Base-by-base conservation (phyloP, 2,113 vertebrate species). In the Bubo bubo region DNA sequence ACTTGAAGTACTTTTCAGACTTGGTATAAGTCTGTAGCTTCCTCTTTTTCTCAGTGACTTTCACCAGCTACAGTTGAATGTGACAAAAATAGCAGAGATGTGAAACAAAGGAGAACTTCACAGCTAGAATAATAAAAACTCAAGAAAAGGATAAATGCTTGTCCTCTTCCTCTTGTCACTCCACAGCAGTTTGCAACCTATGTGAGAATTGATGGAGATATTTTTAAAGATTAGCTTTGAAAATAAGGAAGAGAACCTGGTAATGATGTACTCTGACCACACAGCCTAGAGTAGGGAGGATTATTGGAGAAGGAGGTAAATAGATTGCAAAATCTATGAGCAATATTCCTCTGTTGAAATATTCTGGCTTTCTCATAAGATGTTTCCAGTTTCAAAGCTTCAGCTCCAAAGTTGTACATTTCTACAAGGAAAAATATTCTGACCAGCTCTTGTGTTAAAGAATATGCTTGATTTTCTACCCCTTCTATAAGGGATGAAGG, bases 91-190 rank as follows among this genome's bases (percentile, higher is more conserved):
- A 95, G 35, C 14, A 92, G 30, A 88, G 19, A 86, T 15, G 8
- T 55, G 66, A 95, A 55, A 93, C 39, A 87, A 95, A 86, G 45
- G 23, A 91, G 58, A 91, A 85, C 52, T 86, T 93, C 39, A 79
- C 23, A 56, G 53, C 14, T 86, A 62, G 59, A 95, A 80, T 66
- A 88, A 58, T 15, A 82, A 63, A 92, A 79, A 52, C 24, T 50
- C 34, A 55, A 58, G 45, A 60, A 90, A 71, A 86, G 10, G 4
- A 9, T 41, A 41, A 63, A 81, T 41, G 41, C 10, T 62, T 86
- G 13, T 66, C 13, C 18, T 82, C 50, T 81, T 89, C 28, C 32
- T 34, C 63, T 70, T 95, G 71, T 47, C 34, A 26, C 59, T 88
- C 39, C 2, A 2, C 34, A 71, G 47, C 16, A 76, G 17, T 52